A percentile compares a stretch with the other conserved stretches of the same genome.
Conservation (phyloP, 2,888 invertebrate genomes). For the Liodrosophila aerea region DNA sequence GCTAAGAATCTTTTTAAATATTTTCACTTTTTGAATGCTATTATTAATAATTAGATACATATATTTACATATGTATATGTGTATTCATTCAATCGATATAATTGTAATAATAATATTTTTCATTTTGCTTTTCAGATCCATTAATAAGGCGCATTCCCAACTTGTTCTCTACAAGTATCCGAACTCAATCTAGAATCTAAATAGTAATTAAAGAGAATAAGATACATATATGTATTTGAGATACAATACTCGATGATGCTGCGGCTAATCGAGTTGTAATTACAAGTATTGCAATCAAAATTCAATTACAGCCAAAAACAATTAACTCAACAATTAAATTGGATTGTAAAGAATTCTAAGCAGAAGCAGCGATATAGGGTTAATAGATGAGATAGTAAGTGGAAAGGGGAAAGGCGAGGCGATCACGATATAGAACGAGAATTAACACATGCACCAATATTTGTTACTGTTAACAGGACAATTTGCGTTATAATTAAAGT, state of each 20-base stretch:
- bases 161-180: conserved; percentile 51
- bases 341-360: conserved; percentile 34
- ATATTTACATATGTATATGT: conserved; percentile 41
- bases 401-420: conserved; percentile 3
- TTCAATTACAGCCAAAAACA: conserved; percentile 64
- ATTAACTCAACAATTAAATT: conserved; percentile 66
- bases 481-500: conserved; percentile 12
- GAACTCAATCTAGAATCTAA: conserved; percentile 71
- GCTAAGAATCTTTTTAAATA: conserved; percentile 64
- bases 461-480: conserved; percentile 22
- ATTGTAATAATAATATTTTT: conserved; percentile 22
- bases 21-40: conserved; percentile 21
- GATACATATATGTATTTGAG: conserved; percentile 51
- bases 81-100: conserved; percentile 28
- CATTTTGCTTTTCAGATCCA: conserved; percentile 66
- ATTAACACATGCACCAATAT: conserved; percentile 64
- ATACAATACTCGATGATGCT: conserved; percentile 26
- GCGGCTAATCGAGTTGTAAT: conserved; percentile 39
- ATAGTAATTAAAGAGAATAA: conserved; percentile 63
- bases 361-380: conserved; percentile 43
- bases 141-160: conserved; percentile 77
- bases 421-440: conserved; percentile 9
- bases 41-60: conserved; percentile 39
- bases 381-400: conserved; percentile 2
- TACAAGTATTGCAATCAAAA: conserved; percentile 34